phyloP scores from a whole-genome alignment of 30 jellyfish, hydroid and myxozoan genomes.

The Aurelia coerulea region DNA sequence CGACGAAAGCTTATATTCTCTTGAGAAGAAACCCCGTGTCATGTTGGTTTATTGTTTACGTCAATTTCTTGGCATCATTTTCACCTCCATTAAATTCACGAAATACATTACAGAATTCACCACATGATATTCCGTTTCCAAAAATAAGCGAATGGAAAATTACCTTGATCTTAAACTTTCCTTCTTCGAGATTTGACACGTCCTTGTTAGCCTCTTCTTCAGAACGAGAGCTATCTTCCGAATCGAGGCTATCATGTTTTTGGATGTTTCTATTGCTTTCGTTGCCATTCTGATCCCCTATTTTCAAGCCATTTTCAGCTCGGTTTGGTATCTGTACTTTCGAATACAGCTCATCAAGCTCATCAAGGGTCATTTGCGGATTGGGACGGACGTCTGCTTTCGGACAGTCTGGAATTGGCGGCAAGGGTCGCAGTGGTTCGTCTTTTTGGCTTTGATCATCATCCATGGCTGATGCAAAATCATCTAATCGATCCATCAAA shows the following conservation, averaged over 20 bases:
- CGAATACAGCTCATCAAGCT: conserved; percentile 79
- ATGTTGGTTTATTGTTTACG: no score
- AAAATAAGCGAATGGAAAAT: background rate
- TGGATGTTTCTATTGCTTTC: background rate
- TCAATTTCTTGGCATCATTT: no score
- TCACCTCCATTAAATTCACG: no score
- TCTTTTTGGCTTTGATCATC: conserved; percentile 33
- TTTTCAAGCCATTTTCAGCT: background rate
- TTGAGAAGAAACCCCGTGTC: no score
- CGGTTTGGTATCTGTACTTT: conserved; percentile 62
- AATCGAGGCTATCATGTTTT: background rate
- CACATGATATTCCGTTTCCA: no score
- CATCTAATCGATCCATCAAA: conserved; percentile 58
- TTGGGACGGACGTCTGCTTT: conserved; percentile 20
- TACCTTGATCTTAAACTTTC: conserved; percentile 67
- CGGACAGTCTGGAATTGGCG: conserved; percentile 69
- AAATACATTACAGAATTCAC: no score
- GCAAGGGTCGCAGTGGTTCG: conserved; percentile 61
- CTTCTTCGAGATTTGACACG: conserved; percentile 54
- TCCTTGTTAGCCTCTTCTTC: conserved; percentile 25
- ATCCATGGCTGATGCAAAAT: conserved; percentile 53
- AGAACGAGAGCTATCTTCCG: conserved; percentile 7
- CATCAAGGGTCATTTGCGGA: conserved; percentile 18
- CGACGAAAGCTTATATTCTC: no score
- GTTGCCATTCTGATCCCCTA: background rate